Evolutionary conservation across 2,797 vertebrate species (phyloP), one percentile per base, ranked within the genome.

Genomic region (Crypturellus tataupa): DNA sequence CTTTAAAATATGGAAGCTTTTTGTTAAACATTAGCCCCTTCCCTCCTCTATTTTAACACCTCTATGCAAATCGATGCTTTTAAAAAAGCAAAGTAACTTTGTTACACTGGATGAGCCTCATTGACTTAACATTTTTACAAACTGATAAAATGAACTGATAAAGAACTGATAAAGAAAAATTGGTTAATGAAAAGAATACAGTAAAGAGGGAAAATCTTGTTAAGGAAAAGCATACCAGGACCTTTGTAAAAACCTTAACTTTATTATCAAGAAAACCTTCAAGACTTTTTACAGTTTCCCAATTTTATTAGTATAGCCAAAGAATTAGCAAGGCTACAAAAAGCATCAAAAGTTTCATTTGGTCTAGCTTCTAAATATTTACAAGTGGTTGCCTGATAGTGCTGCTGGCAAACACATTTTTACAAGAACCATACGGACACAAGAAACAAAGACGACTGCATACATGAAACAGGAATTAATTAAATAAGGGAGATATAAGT

Each of bases 71-170:
- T 35, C 12, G 27, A 47, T 49, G 51, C 51, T 81, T 93, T 51
- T 51, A 51, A 81, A 96, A 89, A 39, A 87, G 25, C 13, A 42
- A 94, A 71, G 73, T 80, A 56, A 56, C 86, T 91, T 64, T 91
- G 42, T 70, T 84, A 73, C 35, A 68, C 3, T 59, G 53, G 37
- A 76, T 64, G 59, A 93, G 93, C 58, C 92, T 37, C 49, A 75
- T 3, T 0, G 0, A 68, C 49, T 80, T 91, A 19, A 62, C 93
- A 87, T 37, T 62, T 78, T 33, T 39, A 91, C 53, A 68, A 24
- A 73, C 55, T 60, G n/a, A 92, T 77, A 95, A 95, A 92, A 94
- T 24, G 62, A 90, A 46, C 13, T 37, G 37, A n/a, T n/a, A 37
- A 37, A 37, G 37, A 37, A 37, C 37, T 39, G 37, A 91, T 76